Percentiles rank a stretch among this genome's conserved stretches.
These are phyloP conservation scores for Platypus cylindrus DNA, from an alignment of 2,888 invertebrate species.

Conservation along the genomic window DNA sequence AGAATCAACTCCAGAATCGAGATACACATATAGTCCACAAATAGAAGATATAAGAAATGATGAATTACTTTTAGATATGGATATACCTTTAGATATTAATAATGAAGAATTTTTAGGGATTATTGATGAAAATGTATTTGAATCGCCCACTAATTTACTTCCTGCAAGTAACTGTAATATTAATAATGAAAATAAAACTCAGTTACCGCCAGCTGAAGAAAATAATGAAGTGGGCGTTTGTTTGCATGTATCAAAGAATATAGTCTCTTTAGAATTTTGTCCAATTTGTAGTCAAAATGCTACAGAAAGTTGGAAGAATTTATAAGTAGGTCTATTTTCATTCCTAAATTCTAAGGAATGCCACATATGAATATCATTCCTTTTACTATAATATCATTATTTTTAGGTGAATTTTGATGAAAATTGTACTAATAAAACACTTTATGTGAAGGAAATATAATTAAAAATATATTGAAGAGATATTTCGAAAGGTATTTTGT, in stretches of 20 bases:
- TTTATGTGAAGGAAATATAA: no score
- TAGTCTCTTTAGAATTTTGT: constrained; percentile 46
- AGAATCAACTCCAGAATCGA: constrained; percentile 18
- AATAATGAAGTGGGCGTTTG: constrained; percentile 41
- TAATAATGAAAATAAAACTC: constrained; percentile 3
- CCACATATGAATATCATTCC: no score
- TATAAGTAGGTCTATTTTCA: no score
- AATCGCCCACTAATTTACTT: constrained; percentile 8
- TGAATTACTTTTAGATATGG: constrained; percentile 16
- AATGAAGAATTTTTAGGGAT: constrained; percentile 14
- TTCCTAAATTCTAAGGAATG: no score
- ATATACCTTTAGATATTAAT: constrained; percentile 15
- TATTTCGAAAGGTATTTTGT: constrained; percentile 10
- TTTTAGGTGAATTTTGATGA: no score
- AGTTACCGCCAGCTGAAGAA: constrained; percentile 8
- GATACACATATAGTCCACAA: constrained; percentile 12
- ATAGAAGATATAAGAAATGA: constrained; percentile 15
- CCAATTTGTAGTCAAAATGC: constrained; percentile 41
- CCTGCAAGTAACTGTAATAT: constrained; percentile 27
- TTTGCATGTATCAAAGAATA: constrained; percentile 42
- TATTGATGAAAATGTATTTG: constrained; percentile 13
- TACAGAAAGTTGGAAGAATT: constrained; percentile 22
- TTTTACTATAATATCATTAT: no score
- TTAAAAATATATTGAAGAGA: constrained; percentile 15
- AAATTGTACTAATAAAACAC: no score